A percentile compares a stretch with the other conserved stretches of the same genome.
These are phyloP conservation scores for Anoplopoma fimbria DNA, from an alignment of 2,113 vertebrate species.

Conservation along the genomic window DNA sequence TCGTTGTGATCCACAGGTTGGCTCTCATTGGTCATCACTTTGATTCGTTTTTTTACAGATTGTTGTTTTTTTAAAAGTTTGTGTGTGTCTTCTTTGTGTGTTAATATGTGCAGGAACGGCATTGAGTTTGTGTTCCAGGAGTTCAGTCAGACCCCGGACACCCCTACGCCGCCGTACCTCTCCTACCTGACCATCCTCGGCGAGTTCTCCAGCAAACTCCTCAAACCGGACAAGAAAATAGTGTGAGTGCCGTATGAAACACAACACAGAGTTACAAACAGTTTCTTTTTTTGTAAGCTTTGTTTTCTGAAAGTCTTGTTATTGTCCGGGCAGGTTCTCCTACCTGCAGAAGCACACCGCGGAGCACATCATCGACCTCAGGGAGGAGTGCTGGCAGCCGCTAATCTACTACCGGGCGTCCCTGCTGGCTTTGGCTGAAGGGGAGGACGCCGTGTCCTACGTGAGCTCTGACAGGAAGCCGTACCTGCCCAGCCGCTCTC, in stretches of 20 bases:
- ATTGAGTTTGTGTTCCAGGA: slow-evolving; percentile 92
- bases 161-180: slow-evolving; percentile 83
- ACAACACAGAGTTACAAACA: background rate
- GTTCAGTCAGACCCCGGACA: slow-evolving; percentile 77
- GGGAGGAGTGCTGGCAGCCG: slow-evolving; percentile 87
- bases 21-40: background rate
- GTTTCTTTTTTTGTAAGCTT: background rate
- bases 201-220: slow-evolving; percentile 93
- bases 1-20: slow-evolving; percentile 95
- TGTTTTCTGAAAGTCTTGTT: background rate
- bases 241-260: slow-evolving; percentile 84
- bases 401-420: slow-evolving; percentile 88
- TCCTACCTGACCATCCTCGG: slow-evolving; percentile 90
- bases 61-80: background rate
- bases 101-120: slow-evolving; percentile 83
- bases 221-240: slow-evolving; percentile 92
- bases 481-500: slow-evolving; percentile 60
- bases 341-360: slow-evolving; percentile 88
- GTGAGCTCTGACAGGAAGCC: slow-evolving; percentile 81
- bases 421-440: slow-evolving; percentile 84
- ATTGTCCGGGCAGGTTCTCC: slow-evolving; percentile 77
- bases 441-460: slow-evolving; percentile 86
- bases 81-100: background rate
- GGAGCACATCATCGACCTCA: slow-evolving; percentile 79
- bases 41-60: accelerated